Evolutionary conservation across 2,888 invertebrate species (phyloP), one percentile per base, ranked within the genome.

Genomic region (Eupithecia exiguata): DNA sequence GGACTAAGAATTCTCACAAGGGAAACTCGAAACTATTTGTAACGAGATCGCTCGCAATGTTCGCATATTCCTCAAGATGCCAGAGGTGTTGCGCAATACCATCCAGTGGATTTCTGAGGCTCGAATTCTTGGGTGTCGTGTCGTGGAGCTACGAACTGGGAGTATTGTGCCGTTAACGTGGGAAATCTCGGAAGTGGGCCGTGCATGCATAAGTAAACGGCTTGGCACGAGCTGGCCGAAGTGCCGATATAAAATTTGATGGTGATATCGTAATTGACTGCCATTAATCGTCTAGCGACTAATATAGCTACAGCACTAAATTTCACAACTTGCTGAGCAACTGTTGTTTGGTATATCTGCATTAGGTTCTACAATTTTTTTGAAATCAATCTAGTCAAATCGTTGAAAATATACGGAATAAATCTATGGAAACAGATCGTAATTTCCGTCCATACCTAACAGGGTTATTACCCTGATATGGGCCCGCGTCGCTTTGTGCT

Each of bases 111-210:
- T 66, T 66, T 40, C 65, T 38, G 35, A 53, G 43, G 62, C 40
- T 72, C 65, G 74, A 49, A 75, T 78, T 77, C 76, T 49, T 71
- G 4, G 7, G 53, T 58, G 14, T 58, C 25, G 72, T 76, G 70
- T 81, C 81, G 46, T 78, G 79, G 62, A 78, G 77, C 79, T 80
- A 80, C 79, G 79, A 76, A 78, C 70, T 79, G 68, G 69, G 73
- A 75, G 80, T 83, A 84, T 82, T 80, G 82, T 82, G 73, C 78
- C 58, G 63, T 69, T 68, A 71, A 84, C 87, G 89, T 91, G 91
- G 88, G 90, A 90, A 91, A 87, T 87, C 83, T 87, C 71, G 72
- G 78, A 85, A 84, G 84, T 80, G 79, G 80, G 81, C 75, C 81
- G 77, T 78, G 82, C 82, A 85, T 87, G 82, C 78, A 86, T 86